phyloP scores from a whole-genome alignment of 2,888 invertebrate genomes.

The Apodemia mormo region DNA sequence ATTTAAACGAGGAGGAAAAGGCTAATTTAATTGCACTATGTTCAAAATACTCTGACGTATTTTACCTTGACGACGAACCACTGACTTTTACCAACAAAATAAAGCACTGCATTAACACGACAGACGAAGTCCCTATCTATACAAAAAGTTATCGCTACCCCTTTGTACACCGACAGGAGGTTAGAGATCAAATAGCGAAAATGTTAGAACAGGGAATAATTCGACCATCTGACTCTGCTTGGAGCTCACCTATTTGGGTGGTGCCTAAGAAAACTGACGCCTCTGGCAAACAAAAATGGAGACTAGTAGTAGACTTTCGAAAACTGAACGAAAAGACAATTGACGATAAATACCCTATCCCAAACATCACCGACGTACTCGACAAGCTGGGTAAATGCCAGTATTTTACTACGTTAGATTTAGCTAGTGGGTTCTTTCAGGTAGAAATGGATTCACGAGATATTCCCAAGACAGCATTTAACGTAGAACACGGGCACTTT shows the following conservation, averaged over 20 bases:
- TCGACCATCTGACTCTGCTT: constrained; percentile 39
- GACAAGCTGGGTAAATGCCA: constrained; percentile 37
- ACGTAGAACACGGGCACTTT: no score
- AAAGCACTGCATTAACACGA: background rate
- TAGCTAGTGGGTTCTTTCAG: constrained; percentile 26
- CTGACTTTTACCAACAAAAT: no score
- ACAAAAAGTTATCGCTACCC: constrained; percentile 9
- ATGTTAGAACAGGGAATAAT: constrained; percentile 10
- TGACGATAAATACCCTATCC: no score
- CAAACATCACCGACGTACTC: no score
- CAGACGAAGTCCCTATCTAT: background rate
- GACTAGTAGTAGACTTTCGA: no score
- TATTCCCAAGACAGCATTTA: constrained; percentile 42
- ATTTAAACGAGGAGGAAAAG: no score
- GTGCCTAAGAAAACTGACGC: no score
- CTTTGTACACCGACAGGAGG: background rate
- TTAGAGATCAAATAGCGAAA: background rate
- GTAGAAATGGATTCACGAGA: no score
- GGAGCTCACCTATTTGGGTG: no score
- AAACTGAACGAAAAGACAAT: constrained; percentile 41
- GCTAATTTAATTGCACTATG: no score
- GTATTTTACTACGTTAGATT: constrained; percentile 27
- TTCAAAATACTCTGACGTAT: no score
- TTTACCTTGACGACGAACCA: background rate
- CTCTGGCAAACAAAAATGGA: no score